These are phyloP conservation scores for Nephrotoma flavescens DNA, from an alignment of 2,888 invertebrate genomes.

Conservation along the genomic window DNA sequence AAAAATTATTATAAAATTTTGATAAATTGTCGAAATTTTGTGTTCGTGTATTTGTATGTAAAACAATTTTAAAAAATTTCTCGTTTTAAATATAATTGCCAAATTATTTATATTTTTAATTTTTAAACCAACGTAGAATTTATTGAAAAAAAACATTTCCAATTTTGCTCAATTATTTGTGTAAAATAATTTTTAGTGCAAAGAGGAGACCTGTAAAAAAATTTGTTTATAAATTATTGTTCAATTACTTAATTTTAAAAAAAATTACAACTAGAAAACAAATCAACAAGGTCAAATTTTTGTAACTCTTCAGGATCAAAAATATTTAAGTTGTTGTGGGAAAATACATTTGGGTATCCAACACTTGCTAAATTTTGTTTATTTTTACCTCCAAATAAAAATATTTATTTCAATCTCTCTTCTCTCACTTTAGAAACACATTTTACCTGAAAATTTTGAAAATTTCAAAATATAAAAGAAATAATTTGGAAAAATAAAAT, in stretches of 20 bases:
- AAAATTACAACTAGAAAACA: neutral
- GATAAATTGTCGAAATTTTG: neutral
- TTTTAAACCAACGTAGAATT: neutral
- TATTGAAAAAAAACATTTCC: neutral
- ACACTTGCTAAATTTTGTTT: neutral
- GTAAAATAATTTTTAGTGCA: slow-evolving; percentile 34
- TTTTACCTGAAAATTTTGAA: neutral
- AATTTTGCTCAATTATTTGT: slow-evolving; percentile 2
- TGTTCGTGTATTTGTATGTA: neutral
- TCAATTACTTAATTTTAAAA: slow-evolving; percentile 3
- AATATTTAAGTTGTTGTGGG: neutral
- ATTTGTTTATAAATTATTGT: slow-evolving; percentile 8
- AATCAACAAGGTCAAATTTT: neutral
- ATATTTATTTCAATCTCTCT: neutral
- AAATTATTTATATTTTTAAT: neutral
- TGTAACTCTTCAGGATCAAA: neutral
- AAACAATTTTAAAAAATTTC: neutral
- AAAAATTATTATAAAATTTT: neutral
- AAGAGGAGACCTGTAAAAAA: slow-evolving; percentile 79
- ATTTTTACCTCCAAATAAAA: neutral
- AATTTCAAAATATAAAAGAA: too few species aligned
- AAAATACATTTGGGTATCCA: neutral
- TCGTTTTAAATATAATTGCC: neutral
- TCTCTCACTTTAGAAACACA: neutral
- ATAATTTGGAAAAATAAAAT: too few species aligned